A percentile compares a stretch with the other conserved stretches of the same genome.
These are phyloP conservation scores for Ptychochromis oligacanthus DNA, from an alignment of 2,113 vertebrate species.

Conservation along the genomic window DNA sequence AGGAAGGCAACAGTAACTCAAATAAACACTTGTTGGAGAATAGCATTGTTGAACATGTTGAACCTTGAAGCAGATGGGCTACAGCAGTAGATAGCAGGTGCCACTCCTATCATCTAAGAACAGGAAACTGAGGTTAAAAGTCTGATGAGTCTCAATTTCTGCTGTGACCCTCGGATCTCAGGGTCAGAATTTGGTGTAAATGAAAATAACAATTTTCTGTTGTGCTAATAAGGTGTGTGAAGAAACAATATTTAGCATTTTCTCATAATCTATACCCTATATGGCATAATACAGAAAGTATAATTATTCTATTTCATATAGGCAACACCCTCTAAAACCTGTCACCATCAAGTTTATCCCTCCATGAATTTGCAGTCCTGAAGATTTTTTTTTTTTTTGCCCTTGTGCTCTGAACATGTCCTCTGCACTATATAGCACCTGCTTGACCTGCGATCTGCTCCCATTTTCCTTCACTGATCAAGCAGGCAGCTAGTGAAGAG, in stretches of 20 bases:
- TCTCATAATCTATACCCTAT: not conserved
- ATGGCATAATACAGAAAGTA: not conserved
- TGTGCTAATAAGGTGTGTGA: not conserved
- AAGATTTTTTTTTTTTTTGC: not conserved
- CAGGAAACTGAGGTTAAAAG: not conserved
- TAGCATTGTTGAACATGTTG: too few relatives aligned
- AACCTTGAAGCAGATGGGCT: not conserved
- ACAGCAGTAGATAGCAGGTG: not conserved
- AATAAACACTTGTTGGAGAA: not conserved
- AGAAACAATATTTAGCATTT: not conserved
- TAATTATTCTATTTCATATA: not conserved
- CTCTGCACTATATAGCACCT: not conserved
- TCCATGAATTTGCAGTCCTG: not conserved
- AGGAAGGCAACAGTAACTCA: not conserved
- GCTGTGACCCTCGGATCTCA: not conserved
- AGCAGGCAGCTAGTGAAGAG: not conserved
- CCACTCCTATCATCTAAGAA: not conserved
- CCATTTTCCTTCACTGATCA: not conserved
- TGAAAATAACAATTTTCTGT: too few relatives aligned
- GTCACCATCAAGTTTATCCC: not conserved
- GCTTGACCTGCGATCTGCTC: not conserved
- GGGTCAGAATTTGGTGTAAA: not conserved
- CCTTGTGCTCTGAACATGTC: not conserved
- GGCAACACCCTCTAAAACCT: not conserved
- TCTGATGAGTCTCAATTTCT: not conserved